These are phyloP conservation scores for Vicugna pacos DNA, from an alignment of 2,113 vertebrate genomes.

Conservation along the genomic window DNA sequence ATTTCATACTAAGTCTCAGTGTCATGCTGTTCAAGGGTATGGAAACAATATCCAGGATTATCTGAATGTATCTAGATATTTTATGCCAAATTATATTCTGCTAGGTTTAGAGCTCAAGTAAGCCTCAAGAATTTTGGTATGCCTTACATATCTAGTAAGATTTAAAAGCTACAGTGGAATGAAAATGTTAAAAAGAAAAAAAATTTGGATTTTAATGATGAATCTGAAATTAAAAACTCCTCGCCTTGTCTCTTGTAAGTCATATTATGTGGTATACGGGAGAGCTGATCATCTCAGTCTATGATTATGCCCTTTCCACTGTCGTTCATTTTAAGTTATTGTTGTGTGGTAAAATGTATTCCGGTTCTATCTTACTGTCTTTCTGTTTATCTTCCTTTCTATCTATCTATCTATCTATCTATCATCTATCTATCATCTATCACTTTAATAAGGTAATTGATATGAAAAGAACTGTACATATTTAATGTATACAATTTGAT, in stretches of 20 bases:
- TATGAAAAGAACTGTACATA: neutral
- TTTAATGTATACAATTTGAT: neutral
- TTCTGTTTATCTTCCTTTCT: neutral
- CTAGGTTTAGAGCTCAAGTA: neutral
- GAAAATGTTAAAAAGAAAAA: neutral
- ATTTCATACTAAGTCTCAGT: neutral
- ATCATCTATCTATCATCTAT: neutral
- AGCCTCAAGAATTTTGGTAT: conserved; percentile 23
- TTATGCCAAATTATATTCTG: neutral
- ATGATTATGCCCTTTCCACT: neutral
- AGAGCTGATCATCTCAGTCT: neutral
- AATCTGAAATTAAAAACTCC: neutral
- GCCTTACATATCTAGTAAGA: neutral
- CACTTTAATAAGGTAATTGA: neutral
- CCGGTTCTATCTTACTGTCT: neutral
- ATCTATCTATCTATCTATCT: neutral
- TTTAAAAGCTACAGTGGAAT: neutral
- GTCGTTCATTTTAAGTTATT: neutral
- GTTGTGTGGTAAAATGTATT: neutral
- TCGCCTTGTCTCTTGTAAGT: neutral
- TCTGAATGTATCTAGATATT: neutral
- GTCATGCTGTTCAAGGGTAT: neutral
- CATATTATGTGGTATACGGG: neutral
- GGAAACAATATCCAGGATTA: neutral
- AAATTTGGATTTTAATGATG: neutral